phyloP scores from a whole-genome alignment of 2,888 invertebrate species.

The Phasia obesa region DNA sequence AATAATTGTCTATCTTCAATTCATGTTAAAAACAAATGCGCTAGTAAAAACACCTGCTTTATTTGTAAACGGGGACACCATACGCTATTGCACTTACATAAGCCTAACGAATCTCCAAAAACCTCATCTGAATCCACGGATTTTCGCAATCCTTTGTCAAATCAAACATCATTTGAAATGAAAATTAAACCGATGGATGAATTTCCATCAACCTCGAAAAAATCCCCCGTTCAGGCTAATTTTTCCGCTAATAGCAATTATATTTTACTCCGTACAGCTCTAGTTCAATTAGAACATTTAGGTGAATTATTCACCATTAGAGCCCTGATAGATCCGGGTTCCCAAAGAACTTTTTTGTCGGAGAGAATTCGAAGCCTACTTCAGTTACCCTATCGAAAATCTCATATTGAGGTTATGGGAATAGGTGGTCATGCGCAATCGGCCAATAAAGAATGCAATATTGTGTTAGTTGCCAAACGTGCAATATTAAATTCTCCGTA shows the following conservation, averaged over 20 bases:
- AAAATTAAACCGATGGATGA: too few relatives aligned
- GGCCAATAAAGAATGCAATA: too few relatives aligned
- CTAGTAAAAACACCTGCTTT: neutral
- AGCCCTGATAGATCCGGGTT: slow-evolving; percentile 54
- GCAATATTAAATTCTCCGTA: too few relatives aligned
- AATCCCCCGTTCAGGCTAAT: too few relatives aligned
- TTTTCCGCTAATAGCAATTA: too few relatives aligned
- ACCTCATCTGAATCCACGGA: neutral
- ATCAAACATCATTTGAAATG: too few relatives aligned
- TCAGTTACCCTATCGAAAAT: slow-evolving; percentile 8
- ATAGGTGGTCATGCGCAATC: too few relatives aligned
- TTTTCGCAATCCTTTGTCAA: too few relatives aligned
- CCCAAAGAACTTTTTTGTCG: slow-evolving; percentile 1
- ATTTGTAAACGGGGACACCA: neutral
- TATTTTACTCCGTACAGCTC: too few relatives aligned
- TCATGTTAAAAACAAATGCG: neutral
- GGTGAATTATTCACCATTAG: neutral
- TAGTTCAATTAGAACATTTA: neutral
- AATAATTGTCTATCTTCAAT: neutral
- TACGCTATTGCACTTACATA: neutral
- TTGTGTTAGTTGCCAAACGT: too few relatives aligned
- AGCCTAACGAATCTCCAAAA: neutral
- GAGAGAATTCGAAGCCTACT: neutral
- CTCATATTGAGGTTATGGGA: too few relatives aligned
- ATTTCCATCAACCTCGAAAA: too few relatives aligned